phyloP scores from a whole-genome alignment of 2,888 invertebrate species.

The Acrobasis suavella region DNA sequence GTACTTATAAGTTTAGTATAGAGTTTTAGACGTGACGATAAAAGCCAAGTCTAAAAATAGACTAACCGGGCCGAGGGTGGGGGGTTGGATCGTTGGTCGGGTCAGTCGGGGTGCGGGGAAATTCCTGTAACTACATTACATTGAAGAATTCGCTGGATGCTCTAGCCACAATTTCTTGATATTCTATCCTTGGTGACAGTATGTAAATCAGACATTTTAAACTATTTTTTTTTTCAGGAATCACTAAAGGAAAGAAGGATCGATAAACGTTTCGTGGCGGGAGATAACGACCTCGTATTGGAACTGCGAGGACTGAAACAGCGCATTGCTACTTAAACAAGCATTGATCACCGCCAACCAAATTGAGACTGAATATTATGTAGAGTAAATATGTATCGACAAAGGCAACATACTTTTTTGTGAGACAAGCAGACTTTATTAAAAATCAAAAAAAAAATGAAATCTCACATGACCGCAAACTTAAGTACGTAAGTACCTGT shows the following conservation, averaged over 20 bases:
- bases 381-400: conserved; percentile 66
- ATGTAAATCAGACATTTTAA: conserved; percentile 22
- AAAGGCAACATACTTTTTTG: conserved; percentile 46
- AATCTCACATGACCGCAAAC: too few relatives aligned
- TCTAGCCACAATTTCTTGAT: conserved; percentile 4
- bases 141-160: conserved; percentile 36
- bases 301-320: conserved; percentile 86
- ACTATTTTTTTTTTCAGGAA: conserved; percentile 49
- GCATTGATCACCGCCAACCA: conserved; percentile 68
- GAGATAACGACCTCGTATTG: conserved; percentile 84
- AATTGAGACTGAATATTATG: conserved; percentile 80
- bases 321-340: conserved; percentile 80
- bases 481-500: conserved; percentile 1
- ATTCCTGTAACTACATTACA: conserved; percentile 42
- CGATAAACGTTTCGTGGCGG: conserved; percentile 85
- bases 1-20: conserved; percentile 29
- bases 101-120: conserved; percentile 63
- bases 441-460: conserved; percentile 43
- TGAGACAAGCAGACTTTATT: conserved; percentile 39
- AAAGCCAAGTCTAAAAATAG: conserved; percentile 77
- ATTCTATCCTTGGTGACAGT: background rate
- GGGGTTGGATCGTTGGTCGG: conserved; percentile 75
- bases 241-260: conserved; percentile 67
- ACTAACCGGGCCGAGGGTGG: conserved; percentile 70
- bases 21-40: conserved; percentile 48